A percentile compares a stretch with the other conserved stretches of the same genome.
Conservation (phyloP, 2,113 vertebrate species). For the Chaetorhynchus papuensis region DNA sequence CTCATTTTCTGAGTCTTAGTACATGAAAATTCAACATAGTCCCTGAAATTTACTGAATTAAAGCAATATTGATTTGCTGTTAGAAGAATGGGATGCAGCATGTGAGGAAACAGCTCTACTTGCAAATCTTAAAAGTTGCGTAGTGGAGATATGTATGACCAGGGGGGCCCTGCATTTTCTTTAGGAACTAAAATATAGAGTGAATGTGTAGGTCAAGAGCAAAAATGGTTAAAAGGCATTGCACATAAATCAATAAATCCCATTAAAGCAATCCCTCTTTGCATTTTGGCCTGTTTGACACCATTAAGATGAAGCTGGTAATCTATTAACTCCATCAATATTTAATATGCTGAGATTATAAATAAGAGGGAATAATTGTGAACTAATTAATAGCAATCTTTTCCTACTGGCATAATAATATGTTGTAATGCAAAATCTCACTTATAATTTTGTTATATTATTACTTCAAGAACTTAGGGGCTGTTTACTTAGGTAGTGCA, state of each 20-base stretch:
- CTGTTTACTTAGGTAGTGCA: neutral
- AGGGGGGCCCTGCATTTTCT: neutral
- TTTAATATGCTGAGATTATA: conserved; percentile 13
- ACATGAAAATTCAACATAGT: neutral
- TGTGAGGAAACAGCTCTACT: neutral
- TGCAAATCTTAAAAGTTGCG: neutral
- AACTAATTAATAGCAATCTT: conserved; percentile 39
- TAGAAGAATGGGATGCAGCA: neutral
- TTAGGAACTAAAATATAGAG: neutral
- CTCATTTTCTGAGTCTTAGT: neutral
- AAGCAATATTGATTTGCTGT: neutral
- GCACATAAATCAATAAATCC: conserved; percentile 12
- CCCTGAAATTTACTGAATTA: neutral
- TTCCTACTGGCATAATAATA: conserved; percentile 18
- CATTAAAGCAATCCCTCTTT: neutral
- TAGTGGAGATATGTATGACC: neutral
- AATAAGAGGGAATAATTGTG: neutral
- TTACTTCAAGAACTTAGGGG: neutral
- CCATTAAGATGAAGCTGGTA: neutral
- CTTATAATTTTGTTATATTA: neutral
- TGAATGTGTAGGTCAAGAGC: neutral
- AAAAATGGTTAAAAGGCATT: neutral
- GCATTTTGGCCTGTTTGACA: conserved; percentile 41
- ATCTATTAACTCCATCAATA: conserved; percentile 51
- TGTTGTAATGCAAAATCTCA: conserved; percentile 5